Conservation (phyloP, 2,113 vertebrate genomes). For the Saguinus midas region DNA sequence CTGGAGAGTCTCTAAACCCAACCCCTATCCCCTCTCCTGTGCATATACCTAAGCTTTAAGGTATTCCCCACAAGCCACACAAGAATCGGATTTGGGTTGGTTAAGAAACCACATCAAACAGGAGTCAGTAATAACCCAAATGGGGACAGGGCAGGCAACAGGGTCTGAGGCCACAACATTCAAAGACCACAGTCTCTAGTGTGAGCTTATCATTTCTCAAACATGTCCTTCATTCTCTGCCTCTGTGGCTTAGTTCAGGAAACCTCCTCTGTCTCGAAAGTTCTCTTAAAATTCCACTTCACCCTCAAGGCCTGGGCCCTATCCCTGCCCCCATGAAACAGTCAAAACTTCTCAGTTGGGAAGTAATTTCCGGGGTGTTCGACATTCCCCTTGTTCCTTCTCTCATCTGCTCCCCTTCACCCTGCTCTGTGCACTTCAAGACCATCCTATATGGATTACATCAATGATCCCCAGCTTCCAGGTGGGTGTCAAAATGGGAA, state of each 20-base stretch:
- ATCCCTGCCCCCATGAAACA: fast-evolving
- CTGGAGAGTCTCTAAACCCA: not conserved
- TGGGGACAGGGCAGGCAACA: not conserved
- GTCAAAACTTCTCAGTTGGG: not conserved
- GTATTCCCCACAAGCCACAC: not conserved
- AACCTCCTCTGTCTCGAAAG: not conserved
- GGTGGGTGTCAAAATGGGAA: not conserved
- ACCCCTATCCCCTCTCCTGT: not conserved
- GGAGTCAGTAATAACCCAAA: not conserved
- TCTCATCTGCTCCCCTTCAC: not conserved
- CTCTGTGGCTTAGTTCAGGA: not conserved
- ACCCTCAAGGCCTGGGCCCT: not conserved
- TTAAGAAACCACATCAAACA: not conserved
- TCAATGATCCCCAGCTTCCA: not conserved
- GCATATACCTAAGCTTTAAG: not conserved
- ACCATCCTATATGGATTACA: fast-evolving
- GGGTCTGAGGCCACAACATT: too few species aligned
- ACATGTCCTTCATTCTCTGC: not conserved
- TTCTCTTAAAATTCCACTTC: not conserved
- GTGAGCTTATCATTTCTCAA: not conserved
- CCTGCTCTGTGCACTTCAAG: not conserved
- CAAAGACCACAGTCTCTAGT: not conserved
- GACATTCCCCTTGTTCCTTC: not conserved
- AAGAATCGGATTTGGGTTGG: not conserved
- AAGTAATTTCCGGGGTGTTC: not conserved